Percentiles rank a stretch among this genome's conserved stretches.
Conservation (phyloP, 2,113 vertebrate genomes). For the Nothoprocta pentlandii region DNA sequence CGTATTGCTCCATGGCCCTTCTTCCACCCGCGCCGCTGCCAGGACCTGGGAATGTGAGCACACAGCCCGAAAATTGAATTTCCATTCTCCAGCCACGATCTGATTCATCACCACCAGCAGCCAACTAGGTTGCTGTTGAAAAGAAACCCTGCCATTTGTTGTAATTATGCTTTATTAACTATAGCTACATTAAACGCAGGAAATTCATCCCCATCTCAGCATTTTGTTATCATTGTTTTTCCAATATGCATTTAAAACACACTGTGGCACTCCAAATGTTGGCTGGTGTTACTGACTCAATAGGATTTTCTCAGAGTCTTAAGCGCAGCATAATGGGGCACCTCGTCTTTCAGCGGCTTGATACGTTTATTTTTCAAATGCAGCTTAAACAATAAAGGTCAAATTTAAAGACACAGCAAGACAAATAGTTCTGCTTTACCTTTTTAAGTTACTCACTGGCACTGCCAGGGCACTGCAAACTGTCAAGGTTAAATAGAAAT, state of each 20-base stretch:
- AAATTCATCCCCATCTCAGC: neutral
- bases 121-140: neutral
- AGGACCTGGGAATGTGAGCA: neutral
- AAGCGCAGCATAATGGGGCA: neutral
- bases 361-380: neutral
- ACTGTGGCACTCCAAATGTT: neutral
- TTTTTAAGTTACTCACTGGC: neutral
- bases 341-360: slow-evolving; percentile 37
- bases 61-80: neutral
- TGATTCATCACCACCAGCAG: neutral
- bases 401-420: slow-evolving; percentile 42
- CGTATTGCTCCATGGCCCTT: neutral
- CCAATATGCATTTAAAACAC: slow-evolving; percentile 28
- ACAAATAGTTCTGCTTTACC: neutral
- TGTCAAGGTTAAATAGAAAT: slow-evolving; percentile 1
- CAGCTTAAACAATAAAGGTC: slow-evolving; percentile 49
- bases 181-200: neutral
- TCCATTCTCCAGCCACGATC: neutral
- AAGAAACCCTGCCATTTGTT: neutral
- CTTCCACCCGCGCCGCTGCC: rapidly evolving
- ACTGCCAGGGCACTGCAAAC: neutral
- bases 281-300: neutral
- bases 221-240: slow-evolving; percentile 17
- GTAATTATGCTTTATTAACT: slow-evolving; percentile 17
- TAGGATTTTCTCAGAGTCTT: slow-evolving; percentile 7